Evolutionary conservation across 2,113 vertebrate species (phyloP), one percentile per base, ranked within the genome.

Genomic region (Centropristis striata): DNA sequence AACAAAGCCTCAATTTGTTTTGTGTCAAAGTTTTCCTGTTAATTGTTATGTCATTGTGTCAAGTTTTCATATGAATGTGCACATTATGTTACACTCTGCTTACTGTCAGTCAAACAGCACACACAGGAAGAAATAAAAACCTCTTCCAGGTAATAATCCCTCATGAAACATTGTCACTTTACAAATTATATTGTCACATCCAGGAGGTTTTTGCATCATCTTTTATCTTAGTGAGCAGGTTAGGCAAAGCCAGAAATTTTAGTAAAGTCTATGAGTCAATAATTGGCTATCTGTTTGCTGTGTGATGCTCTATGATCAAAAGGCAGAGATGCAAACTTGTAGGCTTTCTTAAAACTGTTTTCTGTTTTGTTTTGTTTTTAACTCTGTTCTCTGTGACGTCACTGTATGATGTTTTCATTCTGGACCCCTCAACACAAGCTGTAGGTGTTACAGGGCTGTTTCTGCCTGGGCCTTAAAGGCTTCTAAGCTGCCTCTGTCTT

Each of bases 401-500:
- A 16, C 23, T 11, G 15, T 28, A 2, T 3, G 3, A 16, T 46
- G 36, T 54, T 27, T 71, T 71, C 2, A 21, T 27, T n/a, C 53
- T 63, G 8, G 1, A 54, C 15, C 49, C 20, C 1, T 75, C 60
- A 23, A 8, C 59, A 37, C 76, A 37, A 65, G 71, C 55, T 80
- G 51, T 64, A 61, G 77, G 36, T 51, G 54, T 54, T 50, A 63
- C 65, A 27, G 21, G 16, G 61, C 18, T 74, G 42, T 51, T 46
- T 28, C 25, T 76, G 11, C 47, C 75, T 23, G 16, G 66, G 53
- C 73, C 63, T 37, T 25, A 72, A 71, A 84, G 68, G 77, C 46
- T 54, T 78, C 46, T 32, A 20, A 49, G 42, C 73, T 64, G 36
- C 61, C 36, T 80, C 57, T 61, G 69, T 84, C 61, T 80, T 71